Evolutionary conservation across 1,140 invertebrate species (phyloP).

Genomic region (Pseudomyrmex sp.): DNA sequence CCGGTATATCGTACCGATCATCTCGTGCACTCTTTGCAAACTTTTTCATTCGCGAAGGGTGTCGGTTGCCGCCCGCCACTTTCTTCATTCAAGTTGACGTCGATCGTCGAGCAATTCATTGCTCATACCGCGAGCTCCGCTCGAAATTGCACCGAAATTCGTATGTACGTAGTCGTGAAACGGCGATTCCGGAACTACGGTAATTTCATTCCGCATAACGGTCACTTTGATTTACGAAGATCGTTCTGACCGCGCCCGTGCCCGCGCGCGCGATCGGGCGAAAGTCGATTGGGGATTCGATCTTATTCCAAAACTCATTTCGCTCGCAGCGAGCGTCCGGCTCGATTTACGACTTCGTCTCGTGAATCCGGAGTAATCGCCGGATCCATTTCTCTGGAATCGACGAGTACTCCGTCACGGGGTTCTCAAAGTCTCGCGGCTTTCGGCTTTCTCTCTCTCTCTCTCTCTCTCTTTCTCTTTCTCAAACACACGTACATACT

Average conservation of each 20-base stretch:
- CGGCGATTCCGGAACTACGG: conserved; percentile 35
- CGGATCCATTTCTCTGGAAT: conserved; percentile 62
- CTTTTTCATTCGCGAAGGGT: not conserved
- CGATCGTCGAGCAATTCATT: not conserved
- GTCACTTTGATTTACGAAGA: conserved; percentile 57
- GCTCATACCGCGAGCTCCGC: not conserved
- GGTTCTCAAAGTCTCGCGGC: conserved; percentile 58
- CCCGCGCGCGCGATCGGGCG: not conserved
- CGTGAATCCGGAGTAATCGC: conserved; percentile 58
- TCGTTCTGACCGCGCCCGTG: not conserved
- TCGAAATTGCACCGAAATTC: not conserved
- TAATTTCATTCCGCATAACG: conserved; percentile 48
- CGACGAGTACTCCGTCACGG: conserved; percentile 59
- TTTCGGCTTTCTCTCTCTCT: conserved; percentile 35
- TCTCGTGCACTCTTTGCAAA: not conserved
- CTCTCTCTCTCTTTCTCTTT: not conserved
- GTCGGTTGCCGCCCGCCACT: not conserved
- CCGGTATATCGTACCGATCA: too few species aligned
- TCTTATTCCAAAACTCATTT: conserved; percentile 60
- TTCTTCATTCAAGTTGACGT: not conserved
- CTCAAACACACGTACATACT: too few species aligned
- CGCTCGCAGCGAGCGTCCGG: not conserved
- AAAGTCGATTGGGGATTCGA: conserved; percentile 58
- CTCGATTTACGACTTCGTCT: conserved; percentile 57
- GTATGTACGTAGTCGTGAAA: conserved; percentile 32